Evolutionary conservation across 2,888 invertebrate genomes (phyloP).

Genomic region (Gastracanthus pulcherrimus): DNA sequence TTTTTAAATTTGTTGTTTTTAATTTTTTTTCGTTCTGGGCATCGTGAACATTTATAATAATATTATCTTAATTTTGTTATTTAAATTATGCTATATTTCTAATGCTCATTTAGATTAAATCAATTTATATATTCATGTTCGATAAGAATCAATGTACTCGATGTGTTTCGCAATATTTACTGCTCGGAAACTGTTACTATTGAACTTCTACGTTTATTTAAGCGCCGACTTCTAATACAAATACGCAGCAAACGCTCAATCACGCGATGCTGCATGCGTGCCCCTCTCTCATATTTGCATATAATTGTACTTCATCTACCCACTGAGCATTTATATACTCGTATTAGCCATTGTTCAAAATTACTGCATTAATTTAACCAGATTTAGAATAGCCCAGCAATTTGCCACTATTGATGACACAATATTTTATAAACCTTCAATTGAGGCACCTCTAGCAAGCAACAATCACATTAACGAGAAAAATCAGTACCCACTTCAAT

Average conservation of each 20-base stretch:
- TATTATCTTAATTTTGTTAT: too few species aligned
- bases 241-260: conserved; percentile 8
- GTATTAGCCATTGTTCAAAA: background rate
- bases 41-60: too few species aligned
- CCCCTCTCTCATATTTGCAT: conserved; percentile 18
- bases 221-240: background rate
- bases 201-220: conserved; percentile 2
- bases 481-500: too few species aligned
- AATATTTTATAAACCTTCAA: too few species aligned
- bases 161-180: background rate
- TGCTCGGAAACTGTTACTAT: background rate
- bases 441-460: too few species aligned
- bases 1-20: too few species aligned
- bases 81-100: too few species aligned
- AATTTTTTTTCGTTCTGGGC: too few species aligned
- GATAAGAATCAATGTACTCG: background rate
- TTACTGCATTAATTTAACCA: background rate
- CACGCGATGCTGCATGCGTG: conserved; percentile 9
- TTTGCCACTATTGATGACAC: background rate
- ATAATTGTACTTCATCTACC: conserved; percentile 25
- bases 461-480: too few species aligned
- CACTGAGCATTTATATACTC: background rate
- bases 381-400: background rate
- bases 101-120: too few species aligned
- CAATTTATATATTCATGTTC: too few species aligned